Evolutionary conservation across 2,113 vertebrate genomes (phyloP).

Genomic region (Taxidea taxus): DNA sequence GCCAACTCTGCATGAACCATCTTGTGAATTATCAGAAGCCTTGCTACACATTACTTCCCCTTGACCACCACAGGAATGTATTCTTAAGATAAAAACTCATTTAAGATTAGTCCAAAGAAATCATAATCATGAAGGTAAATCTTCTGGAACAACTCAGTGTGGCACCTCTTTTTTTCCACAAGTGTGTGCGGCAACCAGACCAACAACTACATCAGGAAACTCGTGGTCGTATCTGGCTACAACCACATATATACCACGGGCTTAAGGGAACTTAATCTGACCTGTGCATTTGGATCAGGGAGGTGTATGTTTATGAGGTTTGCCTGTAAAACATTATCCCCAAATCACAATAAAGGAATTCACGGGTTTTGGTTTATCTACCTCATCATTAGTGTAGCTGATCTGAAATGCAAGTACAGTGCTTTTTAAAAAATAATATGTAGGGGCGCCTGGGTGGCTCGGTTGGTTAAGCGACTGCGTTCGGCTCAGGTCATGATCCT

Average conservation of each 20-base stretch:
- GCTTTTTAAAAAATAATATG: neutral
- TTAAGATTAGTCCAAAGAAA: constrained; percentile 43
- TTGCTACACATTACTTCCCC: constrained; percentile 5
- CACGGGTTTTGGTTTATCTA: neutral
- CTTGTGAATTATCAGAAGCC: constrained; percentile 35
- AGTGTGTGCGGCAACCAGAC: neutral
- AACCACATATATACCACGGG: neutral
- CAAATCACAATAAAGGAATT: neutral
- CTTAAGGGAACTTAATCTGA: neutral
- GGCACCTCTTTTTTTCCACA: neutral
- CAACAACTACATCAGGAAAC: neutral
- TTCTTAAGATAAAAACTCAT: constrained; percentile 35
- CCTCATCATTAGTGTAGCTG: neutral
- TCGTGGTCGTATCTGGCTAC: neutral
- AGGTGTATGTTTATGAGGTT: neutral
- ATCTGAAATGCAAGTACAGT: constrained; percentile 2
- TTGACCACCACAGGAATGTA: constrained; percentile 37
- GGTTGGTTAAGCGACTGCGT: too few relatives aligned
- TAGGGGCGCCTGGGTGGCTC: too few relatives aligned
- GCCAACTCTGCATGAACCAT: neutral
- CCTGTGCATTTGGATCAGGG: neutral
- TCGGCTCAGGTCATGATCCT: too few relatives aligned
- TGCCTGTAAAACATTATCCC: neutral
- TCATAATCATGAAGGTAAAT: constrained; percentile 13
- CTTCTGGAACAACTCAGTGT: neutral